A percentile compares a stretch with the other conserved stretches of the same genome.
phyloP scores from a whole-genome alignment of 2,113 vertebrate genomes.

The Anguilla rostrata region DNA sequence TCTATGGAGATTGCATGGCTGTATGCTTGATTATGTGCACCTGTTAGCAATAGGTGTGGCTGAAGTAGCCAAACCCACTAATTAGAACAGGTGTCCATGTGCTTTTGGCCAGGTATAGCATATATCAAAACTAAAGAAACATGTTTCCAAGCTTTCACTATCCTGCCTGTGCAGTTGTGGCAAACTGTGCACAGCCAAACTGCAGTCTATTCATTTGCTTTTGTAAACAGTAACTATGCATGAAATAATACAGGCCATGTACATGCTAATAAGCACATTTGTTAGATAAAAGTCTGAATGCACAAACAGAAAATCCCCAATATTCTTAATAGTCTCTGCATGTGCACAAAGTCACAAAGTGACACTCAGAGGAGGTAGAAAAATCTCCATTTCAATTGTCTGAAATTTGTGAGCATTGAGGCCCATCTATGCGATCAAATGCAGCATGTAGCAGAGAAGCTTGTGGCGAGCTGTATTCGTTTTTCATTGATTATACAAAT shows the following conservation, averaged over 20 bases:
- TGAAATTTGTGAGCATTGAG: no score
- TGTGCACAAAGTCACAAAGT: background rate
- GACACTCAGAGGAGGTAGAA: background rate
- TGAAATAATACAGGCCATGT: background rate
- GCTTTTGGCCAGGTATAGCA: no score
- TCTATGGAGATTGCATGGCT: no score
- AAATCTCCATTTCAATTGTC: background rate
- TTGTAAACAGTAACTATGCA: background rate
- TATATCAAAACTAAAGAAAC: background rate
- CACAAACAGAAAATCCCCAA: background rate
- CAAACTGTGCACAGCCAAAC: background rate
- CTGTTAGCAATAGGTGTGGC: no score
- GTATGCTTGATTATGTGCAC: no score
- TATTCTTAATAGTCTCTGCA: background rate
- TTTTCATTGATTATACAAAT: no score
- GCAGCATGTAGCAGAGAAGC: no score
- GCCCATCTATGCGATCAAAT: no score
- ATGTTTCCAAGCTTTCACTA: no score
- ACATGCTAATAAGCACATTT: background rate
- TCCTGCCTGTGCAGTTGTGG: background rate
- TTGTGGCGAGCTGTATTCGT: no score
- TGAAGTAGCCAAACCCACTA: no score
- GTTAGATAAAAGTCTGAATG: background rate
- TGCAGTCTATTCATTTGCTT: background rate
- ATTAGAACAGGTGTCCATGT: no score